phyloP scores from a whole-genome alignment of 35 echinoderm and acorn worm species.

The Strongylocentrotus purpuratus region DNA sequence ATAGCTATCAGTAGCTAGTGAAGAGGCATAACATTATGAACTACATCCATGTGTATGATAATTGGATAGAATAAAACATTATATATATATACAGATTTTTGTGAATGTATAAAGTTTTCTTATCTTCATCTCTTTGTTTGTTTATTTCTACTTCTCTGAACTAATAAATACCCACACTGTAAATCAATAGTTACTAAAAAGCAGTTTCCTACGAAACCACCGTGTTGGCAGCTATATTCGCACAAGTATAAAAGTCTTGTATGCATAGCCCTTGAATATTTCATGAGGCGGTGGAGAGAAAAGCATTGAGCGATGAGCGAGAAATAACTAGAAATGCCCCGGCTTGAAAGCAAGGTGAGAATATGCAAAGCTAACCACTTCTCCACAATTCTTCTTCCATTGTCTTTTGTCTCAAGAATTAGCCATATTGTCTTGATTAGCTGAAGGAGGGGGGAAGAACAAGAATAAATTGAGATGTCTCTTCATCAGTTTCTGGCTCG shows the following conservation, averaged over 20 bases:
- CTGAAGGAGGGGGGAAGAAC: neutral
- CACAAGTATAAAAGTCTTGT: neutral
- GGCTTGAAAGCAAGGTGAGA: neutral
- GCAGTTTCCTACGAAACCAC: neutral
- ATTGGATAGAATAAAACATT: neutral
- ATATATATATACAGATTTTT: neutral
- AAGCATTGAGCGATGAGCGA: neutral
- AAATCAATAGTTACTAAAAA: neutral
- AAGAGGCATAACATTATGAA: neutral
- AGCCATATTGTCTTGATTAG: neutral
- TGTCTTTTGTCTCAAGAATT: neutral
- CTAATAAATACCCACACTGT: neutral
- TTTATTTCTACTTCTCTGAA: neutral
- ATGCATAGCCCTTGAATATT: neutral
- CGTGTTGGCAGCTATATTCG: neutral
- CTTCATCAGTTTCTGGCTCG: neutral
- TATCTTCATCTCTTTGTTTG: neutral
- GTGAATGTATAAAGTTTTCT: neutral
- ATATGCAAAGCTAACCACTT: neutral
- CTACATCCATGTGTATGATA: neutral
- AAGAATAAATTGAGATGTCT: constrained; percentile 4
- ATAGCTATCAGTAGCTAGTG: neutral
- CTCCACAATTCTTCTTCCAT: neutral
- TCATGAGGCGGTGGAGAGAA: neutral
- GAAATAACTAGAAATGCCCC: neutral